Base-by-base conservation (phyloP, 1,140 invertebrate species). In the Gryon sp. region DNA sequence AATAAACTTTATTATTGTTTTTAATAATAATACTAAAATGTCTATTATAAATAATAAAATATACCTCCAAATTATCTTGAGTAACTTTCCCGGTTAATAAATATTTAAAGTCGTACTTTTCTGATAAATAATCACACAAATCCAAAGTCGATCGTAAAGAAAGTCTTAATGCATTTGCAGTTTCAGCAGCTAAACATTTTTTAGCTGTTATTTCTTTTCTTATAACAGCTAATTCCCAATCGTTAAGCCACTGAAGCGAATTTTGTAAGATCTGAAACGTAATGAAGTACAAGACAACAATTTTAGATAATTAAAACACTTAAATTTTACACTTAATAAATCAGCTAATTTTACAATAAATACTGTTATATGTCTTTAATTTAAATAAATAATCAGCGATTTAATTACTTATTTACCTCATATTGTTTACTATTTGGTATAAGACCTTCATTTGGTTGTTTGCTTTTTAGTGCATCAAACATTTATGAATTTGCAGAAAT, bases 51-150 rank as follows among this genome's bases (percentile, higher is more conserved):
- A 32, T 18, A 59, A 11, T 28, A 24, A 2, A 53, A 11, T 22
- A 12, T 59, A 79, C 66, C 55, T 79, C 77, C 22, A 78, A 48
- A 55, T 75, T 69, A 9, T 78, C 76, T 53, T 78, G 70, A 45
- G 70, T 78, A 1, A 79, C 32, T 62, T 72, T 76, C 1, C 77
- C 77, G 2, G 40, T 76, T n/a, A 79, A 40, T 14, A 76, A 28
- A 57, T 79, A 79, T 41, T 70, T 32, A 22, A 79, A 79, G 40
- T 66, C 11, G 66, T 9, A 70, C 0, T 79, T 62, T 12, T 52
- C 28, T 0, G 66, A 66, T 3, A 79, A 60, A 16, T 79, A 75
- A n/a, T 20, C 7, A 16, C 70, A 70, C n/a, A 79, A 4, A 16
- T 59, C 59, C 1, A 79, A 32, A 6, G 76, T 75, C 1, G 70